Evolutionary conservation across 2,888 invertebrate species (phyloP), one percentile per base, ranked within the genome.

Genomic region (Hydroisotoma schaefferi): DNA sequence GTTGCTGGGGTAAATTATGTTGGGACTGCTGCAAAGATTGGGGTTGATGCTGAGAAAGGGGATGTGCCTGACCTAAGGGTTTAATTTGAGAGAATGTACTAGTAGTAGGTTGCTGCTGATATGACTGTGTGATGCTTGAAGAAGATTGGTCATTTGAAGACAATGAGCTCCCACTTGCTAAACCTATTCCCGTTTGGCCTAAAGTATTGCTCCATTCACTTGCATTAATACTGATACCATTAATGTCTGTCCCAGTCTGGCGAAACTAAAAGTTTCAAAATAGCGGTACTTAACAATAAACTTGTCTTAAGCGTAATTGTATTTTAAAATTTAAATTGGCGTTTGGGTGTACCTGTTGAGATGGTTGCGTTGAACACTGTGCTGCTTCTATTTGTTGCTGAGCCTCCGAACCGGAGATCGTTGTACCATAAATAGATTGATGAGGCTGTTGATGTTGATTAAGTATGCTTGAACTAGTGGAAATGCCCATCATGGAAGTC

Each of bases 81-180:
- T 3, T n/a, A 51, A 25, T 26, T 18, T 25, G 28, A 27, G 51
- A 18, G 26, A 43, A 53, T 10, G 38, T 26, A 38, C 49, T 38
- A 40, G 44, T 49, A 20, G 56, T 52, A 28, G 56, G 61, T 51
- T 59, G 57, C 40, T 23, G 53, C 20, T 46, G 57, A 28, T 46
- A 54, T 22, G 25, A 44, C 44, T 59, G 61, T 22, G 43, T 53
- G 18, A 38, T 18, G 27, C 46, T 54, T 12, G 38, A 37, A 5
- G 40, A 38, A 10, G 55, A 26, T 27, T 56, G 56, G 29, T 44
- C 44, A 40, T 48, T 44, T 18, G 51, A 57, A 15, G 53, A 52
- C 18, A 46, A 22, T 18, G 65, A 61, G 2, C 53, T 61, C 49
- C 55, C 65, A 59, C 61, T 65, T 27, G 28, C 61, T 61, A 65